phyloP scores from a whole-genome alignment of 2,888 invertebrate genomes.

The Hedychridium roseum region DNA sequence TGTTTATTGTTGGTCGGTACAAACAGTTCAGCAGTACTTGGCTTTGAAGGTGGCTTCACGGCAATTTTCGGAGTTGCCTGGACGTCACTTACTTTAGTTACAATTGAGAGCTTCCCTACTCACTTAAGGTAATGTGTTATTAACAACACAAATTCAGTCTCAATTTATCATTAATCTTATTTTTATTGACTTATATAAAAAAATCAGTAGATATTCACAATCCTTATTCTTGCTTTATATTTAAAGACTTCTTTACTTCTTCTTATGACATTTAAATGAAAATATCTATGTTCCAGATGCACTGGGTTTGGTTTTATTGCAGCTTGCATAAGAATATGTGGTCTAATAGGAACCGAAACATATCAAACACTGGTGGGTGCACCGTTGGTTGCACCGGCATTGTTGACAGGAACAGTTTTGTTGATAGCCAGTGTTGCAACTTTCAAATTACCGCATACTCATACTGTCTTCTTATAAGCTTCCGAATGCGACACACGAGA shows the following conservation, averaged over 20 bases:
- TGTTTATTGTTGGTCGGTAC: slow-evolving; percentile 62
- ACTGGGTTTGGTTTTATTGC: slow-evolving; percentile 64
- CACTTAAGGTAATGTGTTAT: slow-evolving; percentile 58
- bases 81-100: slow-evolving; percentile 63
- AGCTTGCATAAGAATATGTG: slow-evolving; percentile 61
- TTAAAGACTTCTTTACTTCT: slow-evolving; percentile 14
- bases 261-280: no score
- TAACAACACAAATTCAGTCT: no score
- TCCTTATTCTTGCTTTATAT: neutral
- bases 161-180: slow-evolving; percentile 1
- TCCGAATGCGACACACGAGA: neutral
- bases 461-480: slow-evolving; percentile 61
- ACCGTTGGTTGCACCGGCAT: slow-evolving; percentile 61
- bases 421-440: slow-evolving; percentile 61
- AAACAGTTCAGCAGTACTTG: slow-evolving; percentile 59
- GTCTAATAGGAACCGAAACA: slow-evolving; percentile 61
- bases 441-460: slow-evolving; percentile 63
- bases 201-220: neutral
- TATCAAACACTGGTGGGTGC: slow-evolving; percentile 62
- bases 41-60: slow-evolving; percentile 64
- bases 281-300: no score
- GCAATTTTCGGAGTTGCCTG: slow-evolving; percentile 64
- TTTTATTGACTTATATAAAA: neutral
- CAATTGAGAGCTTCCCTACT: slow-evolving; percentile 64
- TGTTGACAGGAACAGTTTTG: slow-evolving; percentile 60